Evolutionary conservation across 2,888 invertebrate species (phyloP), one percentile per base, ranked within the genome.

Genomic region (Torymus aiolomorphi): DNA sequence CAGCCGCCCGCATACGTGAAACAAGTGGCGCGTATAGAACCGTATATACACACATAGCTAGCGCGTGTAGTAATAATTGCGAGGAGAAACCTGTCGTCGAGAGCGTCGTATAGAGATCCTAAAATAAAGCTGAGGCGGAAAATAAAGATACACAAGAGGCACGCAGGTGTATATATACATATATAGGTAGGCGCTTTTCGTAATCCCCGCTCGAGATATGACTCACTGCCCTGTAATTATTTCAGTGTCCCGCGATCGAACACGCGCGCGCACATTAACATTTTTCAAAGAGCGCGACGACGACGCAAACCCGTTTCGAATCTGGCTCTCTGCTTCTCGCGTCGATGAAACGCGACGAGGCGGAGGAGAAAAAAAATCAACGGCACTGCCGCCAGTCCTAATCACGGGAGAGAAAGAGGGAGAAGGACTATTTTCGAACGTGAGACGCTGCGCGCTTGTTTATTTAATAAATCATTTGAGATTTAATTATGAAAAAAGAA

Each of bases 221-320:
- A 74, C 78, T 78, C 78, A 69, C 63, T 78, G 78, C 69, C 74
- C 74, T 78, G 78, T 69, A 78, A 78, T 74, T 78, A 78, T 78
- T 78, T 78, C 78, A 78, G 69, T 73, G 61, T 67, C 61, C 70
- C 62, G 76, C 61, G 65, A 77, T 71, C 71, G 62, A 71, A 71
- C 65, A 61, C 65, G 66, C 72, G 63, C 42, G 49, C 49, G 56
- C 73, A 74, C 73, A 74, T 78, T 78, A 74, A 78, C 69, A 74
- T 73, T 74, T 78, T 69, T 74, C 71, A 69, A 31, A 49, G 63
- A 49, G 51, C 57, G 56, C 62, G 72, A 14, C 42, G 54, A 31
- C 20, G 69, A 24, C 16, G n/a, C 14, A 79, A 79, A 79, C 79
- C 61, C 59, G 79, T 79, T 79, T 79, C 66, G 61, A 71, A 79